Evolutionary conservation across 2,888 invertebrate species (phyloP).

Genomic region (Octonoba sinensis): DNA sequence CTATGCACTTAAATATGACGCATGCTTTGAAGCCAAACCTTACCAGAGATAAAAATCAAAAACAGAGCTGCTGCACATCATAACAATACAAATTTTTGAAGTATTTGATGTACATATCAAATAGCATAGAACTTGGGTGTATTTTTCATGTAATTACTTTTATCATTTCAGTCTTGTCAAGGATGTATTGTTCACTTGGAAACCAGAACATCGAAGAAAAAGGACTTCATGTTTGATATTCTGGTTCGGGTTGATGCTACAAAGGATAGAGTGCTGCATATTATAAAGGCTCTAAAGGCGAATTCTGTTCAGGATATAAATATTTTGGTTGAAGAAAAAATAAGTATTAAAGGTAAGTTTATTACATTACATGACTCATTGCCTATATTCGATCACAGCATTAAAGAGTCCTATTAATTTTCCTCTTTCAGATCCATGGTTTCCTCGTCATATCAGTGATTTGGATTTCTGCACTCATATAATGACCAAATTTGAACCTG

Average conservation of each 20-base stretch:
- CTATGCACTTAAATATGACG: too few relatives aligned
- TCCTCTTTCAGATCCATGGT: conserved; percentile 77
- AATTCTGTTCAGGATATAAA: conserved; percentile 83
- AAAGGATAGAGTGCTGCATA: conserved; percentile 81
- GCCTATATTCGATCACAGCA: not conserved
- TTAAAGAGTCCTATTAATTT: not conserved
- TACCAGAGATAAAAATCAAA: too few relatives aligned
- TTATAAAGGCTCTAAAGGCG: conserved; percentile 88
- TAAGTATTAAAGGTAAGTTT: conserved; percentile 80
- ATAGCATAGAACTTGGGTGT: too few relatives aligned
- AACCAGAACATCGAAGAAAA: conserved; percentile 84
- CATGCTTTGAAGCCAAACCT: too few relatives aligned
- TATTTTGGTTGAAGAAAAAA: conserved; percentile 85
- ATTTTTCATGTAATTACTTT: too few relatives aligned
- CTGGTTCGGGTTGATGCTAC: conserved; percentile 89
- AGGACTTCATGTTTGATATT: conserved; percentile 85
- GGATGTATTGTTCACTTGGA: conserved; percentile 90
- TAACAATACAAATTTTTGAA: too few relatives aligned
- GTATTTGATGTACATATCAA: too few relatives aligned
- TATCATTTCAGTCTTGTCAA: conserved; percentile 78
- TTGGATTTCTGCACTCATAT: conserved; percentile 97
- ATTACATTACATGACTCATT: too few relatives aligned
- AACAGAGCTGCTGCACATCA: too few relatives aligned
- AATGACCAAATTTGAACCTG: conserved; percentile 95
- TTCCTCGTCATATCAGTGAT: conserved; percentile 94